Base-by-base conservation (phyloP, 1,140 invertebrate species). In the Chironomus striatipennis region DNA sequence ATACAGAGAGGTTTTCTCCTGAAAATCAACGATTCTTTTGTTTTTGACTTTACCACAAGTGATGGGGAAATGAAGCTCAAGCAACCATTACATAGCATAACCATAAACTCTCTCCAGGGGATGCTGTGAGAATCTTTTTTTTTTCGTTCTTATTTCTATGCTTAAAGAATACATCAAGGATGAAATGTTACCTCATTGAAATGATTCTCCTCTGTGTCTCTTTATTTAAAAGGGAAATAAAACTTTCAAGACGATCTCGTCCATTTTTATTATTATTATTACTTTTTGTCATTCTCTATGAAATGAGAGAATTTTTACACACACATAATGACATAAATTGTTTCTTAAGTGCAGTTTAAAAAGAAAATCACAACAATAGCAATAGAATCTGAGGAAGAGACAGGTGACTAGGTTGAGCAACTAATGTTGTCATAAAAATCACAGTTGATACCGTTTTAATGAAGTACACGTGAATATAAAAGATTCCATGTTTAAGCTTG, bases 91-190 rank as follows among this genome's bases (percentile, higher is more conserved):
- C 24, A 34, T 12, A 57, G 47, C 47, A 57, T 15, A 57, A 57
- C 47, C 65, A 70, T 70, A 70, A 70, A 70, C 65, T 70, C 65
- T 70, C 65, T 18, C 65, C 65, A 70, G 65, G 65, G 65, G 47
- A 57, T 57, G 47, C 12, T 57, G 12, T n/a, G 12, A 34, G 24
- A 34, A n/a, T 12, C 47, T 57, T 47, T 47, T 47, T 47, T 15
- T 47, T 43, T 2, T 15, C 8, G 43, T 15, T 47, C 8, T 47
- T 9, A 47, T 1, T 57, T 34, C 24, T 34, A 34, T 34, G 24
- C 24, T 34, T 34, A 34, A 34, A 5, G 47, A 57, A 70, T 70
- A 70, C 65, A 70, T 70, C 65, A 57, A 57, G 65, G 20, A 70
- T 70, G 18, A 67, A 67, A 67, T 67, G 64, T 67, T 67, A 18